phyloP scores from a whole-genome alignment of 2,113 vertebrate genomes.

The Salvelinus sp. region DNA sequence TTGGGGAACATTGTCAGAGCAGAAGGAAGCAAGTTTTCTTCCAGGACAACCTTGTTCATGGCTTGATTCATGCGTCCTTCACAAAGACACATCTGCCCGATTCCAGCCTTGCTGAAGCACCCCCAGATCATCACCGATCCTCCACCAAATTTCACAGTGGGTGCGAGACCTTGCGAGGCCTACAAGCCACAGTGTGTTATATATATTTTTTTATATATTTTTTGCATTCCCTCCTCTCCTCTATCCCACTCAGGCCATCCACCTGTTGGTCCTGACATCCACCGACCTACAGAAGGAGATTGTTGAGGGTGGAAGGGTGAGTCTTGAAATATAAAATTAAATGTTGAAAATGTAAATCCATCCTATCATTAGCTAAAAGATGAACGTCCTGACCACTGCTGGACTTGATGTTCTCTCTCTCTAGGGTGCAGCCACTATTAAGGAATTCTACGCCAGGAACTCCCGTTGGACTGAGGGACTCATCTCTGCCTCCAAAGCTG shows the following conservation, averaged over 20 bases:
- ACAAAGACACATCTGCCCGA: too few species aligned
- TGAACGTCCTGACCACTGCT: background rate
- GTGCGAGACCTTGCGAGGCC: too few species aligned
- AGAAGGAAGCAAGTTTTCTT: too few species aligned
- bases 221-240: background rate
- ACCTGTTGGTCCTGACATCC: slow-evolving; percentile 85
- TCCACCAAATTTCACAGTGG: too few species aligned
- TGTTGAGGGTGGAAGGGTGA: slow-evolving; percentile 90
- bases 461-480: slow-evolving; percentile 97
- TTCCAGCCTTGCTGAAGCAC: too few species aligned
- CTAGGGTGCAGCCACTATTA: slow-evolving; percentile 89
- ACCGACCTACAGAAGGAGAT: slow-evolving; percentile 96
- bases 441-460: slow-evolving; percentile 96
- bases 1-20: too few species aligned
- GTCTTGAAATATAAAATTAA: slow-evolving; percentile 36
- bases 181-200: too few species aligned
- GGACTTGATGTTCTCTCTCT: slow-evolving; percentile 36
- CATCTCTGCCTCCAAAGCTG: slow-evolving; percentile 96
- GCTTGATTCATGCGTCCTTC: too few species aligned
- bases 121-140: too few species aligned
- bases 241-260: slow-evolving; percentile 81
- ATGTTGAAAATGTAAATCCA: too few species aligned
- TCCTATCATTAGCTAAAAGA: background rate
- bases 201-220: background rate
- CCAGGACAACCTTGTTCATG: too few species aligned